Percentiles rank a stretch among this genome's conserved stretches.
Conservation (phyloP, 2,797 vertebrate species). For the Garrulus glandarius region DNA sequence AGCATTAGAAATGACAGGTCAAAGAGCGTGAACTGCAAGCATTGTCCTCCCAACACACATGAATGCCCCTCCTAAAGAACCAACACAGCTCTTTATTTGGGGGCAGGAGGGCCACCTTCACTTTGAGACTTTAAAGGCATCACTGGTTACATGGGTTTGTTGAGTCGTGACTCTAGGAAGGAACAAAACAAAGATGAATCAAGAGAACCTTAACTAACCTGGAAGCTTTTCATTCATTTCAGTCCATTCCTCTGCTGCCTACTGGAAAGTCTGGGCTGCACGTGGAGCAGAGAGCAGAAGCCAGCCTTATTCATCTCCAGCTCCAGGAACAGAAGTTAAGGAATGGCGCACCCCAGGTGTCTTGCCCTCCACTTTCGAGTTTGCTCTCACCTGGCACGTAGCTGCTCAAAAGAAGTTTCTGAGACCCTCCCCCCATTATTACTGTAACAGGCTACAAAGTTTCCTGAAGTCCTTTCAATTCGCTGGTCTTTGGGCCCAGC, state of each 20-base stretch:
- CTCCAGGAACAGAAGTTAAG: slow-evolving; percentile 14
- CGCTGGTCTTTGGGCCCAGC: background rate
- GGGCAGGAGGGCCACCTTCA: background rate
- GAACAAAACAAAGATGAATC: slow-evolving; percentile 25
- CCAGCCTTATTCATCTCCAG: background rate
- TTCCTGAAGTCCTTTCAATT: slow-evolving; percentile 41
- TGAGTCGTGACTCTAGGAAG: background rate
- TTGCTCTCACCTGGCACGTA: background rate
- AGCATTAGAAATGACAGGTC: background rate
- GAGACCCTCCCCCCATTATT: background rate
- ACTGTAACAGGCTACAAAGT: slow-evolving; percentile 31
- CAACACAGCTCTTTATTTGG: background rate
- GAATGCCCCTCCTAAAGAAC: background rate
- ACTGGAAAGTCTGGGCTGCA: background rate
- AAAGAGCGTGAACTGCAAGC: background rate
- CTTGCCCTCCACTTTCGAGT: slow-evolving; percentile 29
- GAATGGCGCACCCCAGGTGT: background rate
- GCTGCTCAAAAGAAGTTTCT: slow-evolving; percentile 27
- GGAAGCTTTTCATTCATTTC: background rate
- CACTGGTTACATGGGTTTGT: background rate
- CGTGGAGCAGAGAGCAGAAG: background rate
- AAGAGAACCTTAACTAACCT: background rate
- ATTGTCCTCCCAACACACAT: background rate
- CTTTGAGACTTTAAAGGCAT: background rate
- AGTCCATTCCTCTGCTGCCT: background rate